phyloP scores from a whole-genome alignment of 2,888 invertebrate genomes.

The Rotaria magnacalcarata region DNA sequence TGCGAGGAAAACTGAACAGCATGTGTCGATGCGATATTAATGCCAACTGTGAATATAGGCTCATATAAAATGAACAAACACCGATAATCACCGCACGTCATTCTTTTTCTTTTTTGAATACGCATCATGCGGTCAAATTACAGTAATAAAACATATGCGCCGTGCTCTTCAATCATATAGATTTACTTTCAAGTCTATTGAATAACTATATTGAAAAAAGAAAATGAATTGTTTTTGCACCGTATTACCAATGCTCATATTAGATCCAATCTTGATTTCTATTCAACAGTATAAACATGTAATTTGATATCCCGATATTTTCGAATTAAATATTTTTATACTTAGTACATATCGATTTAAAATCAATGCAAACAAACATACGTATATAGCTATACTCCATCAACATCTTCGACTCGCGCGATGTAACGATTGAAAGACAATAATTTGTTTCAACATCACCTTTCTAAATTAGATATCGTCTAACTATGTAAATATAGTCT shows the following conservation, averaged over 20 bases:
- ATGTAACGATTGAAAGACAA: background rate
- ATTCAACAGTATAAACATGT: background rate
- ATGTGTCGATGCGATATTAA: slow-evolving; percentile 1
- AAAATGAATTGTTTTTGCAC: background rate
- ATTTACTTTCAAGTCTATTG: slow-evolving; percentile 5
- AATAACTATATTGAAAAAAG: background rate
- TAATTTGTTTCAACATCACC: background rate
- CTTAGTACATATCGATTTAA: background rate
- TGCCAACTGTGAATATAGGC: background rate
- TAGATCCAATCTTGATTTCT: background rate
- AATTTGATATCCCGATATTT: background rate
- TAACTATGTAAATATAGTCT: too few species aligned
- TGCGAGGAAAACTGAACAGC: background rate
- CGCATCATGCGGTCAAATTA: background rate
- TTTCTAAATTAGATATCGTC: background rate
- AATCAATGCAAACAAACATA: background rate
- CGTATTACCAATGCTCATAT: too few species aligned
- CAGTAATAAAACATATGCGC: background rate
- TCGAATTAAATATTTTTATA: background rate
- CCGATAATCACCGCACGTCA: background rate
- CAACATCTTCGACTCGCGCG: background rate
- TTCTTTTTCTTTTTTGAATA: background rate
- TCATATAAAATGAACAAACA: slow-evolving; percentile 3
- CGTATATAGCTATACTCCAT: background rate
- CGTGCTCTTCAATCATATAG: background rate